Conservation (phyloP, 2,113 vertebrate species). For the Lucifuga dentata region DNA sequence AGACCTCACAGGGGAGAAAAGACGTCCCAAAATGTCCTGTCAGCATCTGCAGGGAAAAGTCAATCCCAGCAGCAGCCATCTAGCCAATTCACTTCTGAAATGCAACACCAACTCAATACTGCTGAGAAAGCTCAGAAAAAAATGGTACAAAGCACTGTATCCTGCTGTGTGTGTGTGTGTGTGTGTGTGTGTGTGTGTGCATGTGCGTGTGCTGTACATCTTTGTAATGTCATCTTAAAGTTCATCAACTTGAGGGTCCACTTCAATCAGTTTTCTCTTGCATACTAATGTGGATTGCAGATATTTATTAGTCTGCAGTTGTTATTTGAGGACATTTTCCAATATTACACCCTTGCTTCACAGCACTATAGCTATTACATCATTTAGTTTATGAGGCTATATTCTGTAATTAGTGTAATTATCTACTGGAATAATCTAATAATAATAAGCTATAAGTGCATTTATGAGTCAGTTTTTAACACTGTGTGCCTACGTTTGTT, state of each 20-base stretch:
- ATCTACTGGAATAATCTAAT: constrained; percentile 47
- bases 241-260: constrained; percentile 41
- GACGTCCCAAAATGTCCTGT: constrained; percentile 56
- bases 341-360: constrained; percentile 26
- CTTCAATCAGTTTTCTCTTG: constrained; percentile 34
- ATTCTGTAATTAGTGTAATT: constrained; percentile 42
- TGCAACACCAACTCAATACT: constrained; percentile 75
- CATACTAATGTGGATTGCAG: constrained; percentile 30
- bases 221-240: constrained; percentile 30
- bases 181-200: constrained; percentile 1
- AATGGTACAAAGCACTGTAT: constrained; percentile 22
- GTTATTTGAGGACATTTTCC: constrained; percentile 34
- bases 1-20: constrained; percentile 31
- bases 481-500: constrained; percentile 20
- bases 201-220: constrained; percentile 11
- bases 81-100: constrained; percentile 64
- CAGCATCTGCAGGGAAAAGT: constrained; percentile 65
- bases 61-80: constrained; percentile 40
- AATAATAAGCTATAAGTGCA: constrained; percentile 38
- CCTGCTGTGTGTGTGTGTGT: constrained; percentile 16
- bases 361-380: constrained; percentile 27
- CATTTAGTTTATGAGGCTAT: constrained; percentile 31
- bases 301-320: constrained; percentile 22
- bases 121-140: constrained; percentile 69
- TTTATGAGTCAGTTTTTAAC: constrained; percentile 17